Evolutionary conservation across 2,797 vertebrate species (phyloP).

Genomic region (Neosilurus mollespiculum): DNA sequence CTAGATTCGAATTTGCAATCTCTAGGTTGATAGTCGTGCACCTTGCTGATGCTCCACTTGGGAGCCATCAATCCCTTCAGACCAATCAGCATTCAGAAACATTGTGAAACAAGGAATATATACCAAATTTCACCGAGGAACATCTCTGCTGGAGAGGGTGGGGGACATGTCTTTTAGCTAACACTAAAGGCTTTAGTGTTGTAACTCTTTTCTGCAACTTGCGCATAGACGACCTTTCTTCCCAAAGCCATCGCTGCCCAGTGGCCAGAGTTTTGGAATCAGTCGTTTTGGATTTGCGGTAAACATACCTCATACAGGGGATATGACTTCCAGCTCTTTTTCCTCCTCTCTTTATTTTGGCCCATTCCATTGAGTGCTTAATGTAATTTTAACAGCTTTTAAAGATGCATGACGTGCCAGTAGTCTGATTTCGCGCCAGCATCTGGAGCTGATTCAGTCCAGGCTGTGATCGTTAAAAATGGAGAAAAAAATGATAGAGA

Average conservation of each 20-base stretch:
- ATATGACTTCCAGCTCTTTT: constrained; percentile 29
- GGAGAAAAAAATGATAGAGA: constrained; percentile 42
- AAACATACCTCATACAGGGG: constrained; percentile 35
- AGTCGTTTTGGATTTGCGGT: constrained; percentile 11
- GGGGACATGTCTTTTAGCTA: constrained; percentile 12
- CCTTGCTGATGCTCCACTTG: too few species aligned
- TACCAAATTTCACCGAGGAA: background rate
- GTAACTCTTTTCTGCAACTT: constrained; percentile 1
- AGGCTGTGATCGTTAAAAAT: constrained; percentile 66
- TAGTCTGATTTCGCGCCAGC: constrained; percentile 67
- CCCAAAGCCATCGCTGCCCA: constrained; percentile 4
- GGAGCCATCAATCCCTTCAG: background rate
- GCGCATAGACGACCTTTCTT: constrained; percentile 38
- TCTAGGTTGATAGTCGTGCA: too few species aligned
- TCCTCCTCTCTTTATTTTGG: constrained; percentile 30
- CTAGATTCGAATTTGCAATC: too few species aligned
- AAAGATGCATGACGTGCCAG: constrained; percentile 67
- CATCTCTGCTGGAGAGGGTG: background rate
- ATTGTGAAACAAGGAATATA: background rate
- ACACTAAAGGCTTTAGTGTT: background rate
- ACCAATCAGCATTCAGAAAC: background rate
- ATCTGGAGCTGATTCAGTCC: constrained; percentile 71
- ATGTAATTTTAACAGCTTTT: constrained; percentile 48
- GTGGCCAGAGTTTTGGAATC: constrained; percentile 28
- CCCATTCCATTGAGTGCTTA: constrained; percentile 11